Base-by-base conservation (phyloP, 2,888 invertebrate species). In the Orchestes rusci region DNA sequence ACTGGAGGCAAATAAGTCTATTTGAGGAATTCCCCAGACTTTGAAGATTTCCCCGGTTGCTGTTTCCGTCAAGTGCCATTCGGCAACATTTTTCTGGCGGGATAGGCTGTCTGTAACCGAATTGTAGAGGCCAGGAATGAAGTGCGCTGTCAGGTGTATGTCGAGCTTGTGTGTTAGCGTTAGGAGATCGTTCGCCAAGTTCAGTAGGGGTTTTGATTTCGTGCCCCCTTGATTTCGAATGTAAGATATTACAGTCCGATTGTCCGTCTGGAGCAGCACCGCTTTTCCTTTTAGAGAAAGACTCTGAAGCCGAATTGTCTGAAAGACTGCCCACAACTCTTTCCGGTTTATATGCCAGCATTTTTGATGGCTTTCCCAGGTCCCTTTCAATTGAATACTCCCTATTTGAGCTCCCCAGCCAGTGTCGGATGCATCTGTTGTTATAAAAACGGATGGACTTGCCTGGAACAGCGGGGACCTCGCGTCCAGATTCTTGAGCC, bases 1-100 rank as follows among this genome's bases (percentile, higher is more conserved):
- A 12, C 33, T 18, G 17, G 43, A 36, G 2, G 53, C 54, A 33
- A 54, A 54, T 7, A 54, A 41, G 28, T 54, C 50, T 35, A 53
- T 48, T 16, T 52, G 30, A 5, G 52, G 51, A 3, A 30, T 47
- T 16, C 51, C 53, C 52, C 53, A 54, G 5, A 10, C 10, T 23
- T 23, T 23, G 23, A 23, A 23, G 7, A 23, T 5, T 23, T 23
- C 10, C 23, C 23, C 10, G 5, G 23, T 23, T 23, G 10, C 23
- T 23, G 23, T 23, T 23, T 23, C 10, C 10, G 23, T 7, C 10
- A 23, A 10, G 23, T 23, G 23, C 23, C 23, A 23, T 7, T 23
- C 23, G 23, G 23, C 7, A 23, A 23, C 23, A 10, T 10, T 7
- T 23, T 23, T 23, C 23, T 23, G 23, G 10, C 23, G 23, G 23